Evolutionary conservation across 2,113 vertebrate species (phyloP).

Genomic region (Neogobius melanostomus): DNA sequence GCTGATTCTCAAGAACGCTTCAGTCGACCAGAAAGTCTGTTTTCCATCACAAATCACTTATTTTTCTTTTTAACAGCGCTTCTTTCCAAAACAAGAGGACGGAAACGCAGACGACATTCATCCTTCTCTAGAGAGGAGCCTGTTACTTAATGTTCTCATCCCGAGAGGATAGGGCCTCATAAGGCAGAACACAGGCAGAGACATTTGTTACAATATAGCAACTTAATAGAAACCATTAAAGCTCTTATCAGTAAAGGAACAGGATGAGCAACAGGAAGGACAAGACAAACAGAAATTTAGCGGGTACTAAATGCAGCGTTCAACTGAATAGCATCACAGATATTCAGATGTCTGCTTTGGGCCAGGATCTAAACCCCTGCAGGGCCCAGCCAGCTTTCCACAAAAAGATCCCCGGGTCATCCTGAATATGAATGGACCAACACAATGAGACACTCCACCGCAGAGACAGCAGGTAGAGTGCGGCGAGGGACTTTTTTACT

Average conservation of each 20-base stretch:
- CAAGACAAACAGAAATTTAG: constrained; percentile 9
- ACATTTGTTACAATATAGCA: constrained; percentile 12
- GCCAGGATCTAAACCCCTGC: constrained; percentile 35
- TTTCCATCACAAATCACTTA: constrained; percentile 46
- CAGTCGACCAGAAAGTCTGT: constrained; percentile 35
- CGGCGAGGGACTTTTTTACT: constrained; percentile 13
- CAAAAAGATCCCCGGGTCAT: constrained; percentile 30
- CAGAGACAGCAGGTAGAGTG: constrained; percentile 23
- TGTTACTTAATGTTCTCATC: constrained; percentile 57
- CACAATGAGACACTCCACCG: constrained; percentile 27
- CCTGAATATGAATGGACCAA: constrained; percentile 54
- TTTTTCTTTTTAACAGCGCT: constrained; percentile 31
- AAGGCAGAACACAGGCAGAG: constrained; percentile 24
- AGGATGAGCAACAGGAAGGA: constrained; percentile 7
- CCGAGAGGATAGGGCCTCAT: constrained; percentile 24
- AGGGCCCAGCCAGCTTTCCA: constrained; percentile 26
- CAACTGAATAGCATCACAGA: constrained; percentile 35
- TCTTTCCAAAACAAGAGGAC: constrained; percentile 50
- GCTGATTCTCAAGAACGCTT: constrained; percentile 25
- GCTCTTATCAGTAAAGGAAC: constrained; percentile 5
- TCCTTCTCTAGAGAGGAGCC: constrained; percentile 42
- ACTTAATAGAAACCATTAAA: constrained; percentile 1
- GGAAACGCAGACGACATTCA: constrained; percentile 26
- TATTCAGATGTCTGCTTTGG: constrained; percentile 25
- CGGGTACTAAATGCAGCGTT: constrained; percentile 17